Percentiles rank a stretch among this genome's conserved stretches.
Evolutionary conservation across 1,140 invertebrate genomes (phyloP).

Genomic region (Apocrypta bakeri): DNA sequence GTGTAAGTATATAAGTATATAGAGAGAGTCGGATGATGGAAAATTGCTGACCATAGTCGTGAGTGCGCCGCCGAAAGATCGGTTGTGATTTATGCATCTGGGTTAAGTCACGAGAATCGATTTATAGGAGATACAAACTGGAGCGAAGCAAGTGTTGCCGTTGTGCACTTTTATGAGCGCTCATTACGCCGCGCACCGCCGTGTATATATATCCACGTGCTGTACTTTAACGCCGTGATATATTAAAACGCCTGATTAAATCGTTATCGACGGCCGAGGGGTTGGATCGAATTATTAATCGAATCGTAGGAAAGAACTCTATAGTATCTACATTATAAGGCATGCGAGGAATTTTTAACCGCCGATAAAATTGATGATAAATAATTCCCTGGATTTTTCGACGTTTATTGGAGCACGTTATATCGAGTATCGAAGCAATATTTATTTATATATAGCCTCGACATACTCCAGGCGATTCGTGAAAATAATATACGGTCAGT

Average conservation of each 20-base stretch:
- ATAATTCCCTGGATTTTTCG: background rate
- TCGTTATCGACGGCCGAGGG: constrained; percentile 34
- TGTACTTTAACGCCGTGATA: constrained; percentile 34
- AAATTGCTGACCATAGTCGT: constrained; percentile 46
- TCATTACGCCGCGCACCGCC: constrained; percentile 44
- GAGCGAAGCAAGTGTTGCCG: constrained; percentile 36
- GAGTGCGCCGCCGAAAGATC: constrained; percentile 58
- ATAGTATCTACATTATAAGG: background rate
- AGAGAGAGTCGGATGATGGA: constrained; percentile 50
- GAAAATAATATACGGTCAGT: background rate
- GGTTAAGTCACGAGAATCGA: constrained; percentile 53
- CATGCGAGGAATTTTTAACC: background rate
- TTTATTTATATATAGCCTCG: too few relatives aligned
- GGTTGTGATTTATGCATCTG: constrained; percentile 63
- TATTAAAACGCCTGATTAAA: constrained; percentile 47
- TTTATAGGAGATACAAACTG: constrained; percentile 53
- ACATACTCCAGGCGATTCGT: background rate
- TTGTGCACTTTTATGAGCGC: constrained; percentile 47
- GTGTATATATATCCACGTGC: background rate
- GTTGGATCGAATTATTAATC: constrained; percentile 34
- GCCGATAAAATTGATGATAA: constrained; percentile 12
- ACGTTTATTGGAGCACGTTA: constrained; percentile 7
- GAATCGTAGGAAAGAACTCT: background rate
- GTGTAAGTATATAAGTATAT: constrained; percentile 11
- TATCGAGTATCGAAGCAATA: background rate